These are phyloP conservation scores for Andrena flavipes DNA, from an alignment of 2,888 invertebrate species.

Conservation along the genomic window DNA sequence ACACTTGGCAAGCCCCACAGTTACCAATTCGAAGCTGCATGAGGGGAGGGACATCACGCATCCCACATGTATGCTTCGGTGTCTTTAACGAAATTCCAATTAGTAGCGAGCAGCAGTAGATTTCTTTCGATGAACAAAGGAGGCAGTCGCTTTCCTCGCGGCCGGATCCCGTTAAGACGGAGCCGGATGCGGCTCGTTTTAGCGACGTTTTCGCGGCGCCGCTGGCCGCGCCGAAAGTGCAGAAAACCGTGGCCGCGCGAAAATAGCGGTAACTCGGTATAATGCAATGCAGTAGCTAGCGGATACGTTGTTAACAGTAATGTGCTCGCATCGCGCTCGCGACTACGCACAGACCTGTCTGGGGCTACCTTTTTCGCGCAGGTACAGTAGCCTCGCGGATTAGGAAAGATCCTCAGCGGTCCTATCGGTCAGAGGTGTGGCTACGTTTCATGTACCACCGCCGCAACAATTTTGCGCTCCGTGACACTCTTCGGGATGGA, in stretches of 20 bases:
- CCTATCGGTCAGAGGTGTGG: slow-evolving; percentile 35
- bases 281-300: slow-evolving; percentile 73
- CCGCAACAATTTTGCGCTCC: not conserved
- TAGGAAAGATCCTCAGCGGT: not conserved
- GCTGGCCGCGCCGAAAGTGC: slow-evolving; percentile 68
- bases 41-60: not conserved
- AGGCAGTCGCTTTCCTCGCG: slow-evolving; percentile 41
- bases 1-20: not conserved
- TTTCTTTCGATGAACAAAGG: slow-evolving; percentile 44
- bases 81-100: slow-evolving; percentile 7
- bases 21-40: not conserved
- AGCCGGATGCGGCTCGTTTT: slow-evolving; percentile 69
- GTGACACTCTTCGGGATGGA: not conserved
- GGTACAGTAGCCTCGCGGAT: slow-evolving; percentile 29
- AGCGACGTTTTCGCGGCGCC: slow-evolving; percentile 71
- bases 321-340: slow-evolving; percentile 60
- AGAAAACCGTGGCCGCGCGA: slow-evolving; percentile 75
- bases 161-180: slow-evolving; percentile 65
- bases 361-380: slow-evolving; percentile 37
- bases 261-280: slow-evolving; percentile 74
- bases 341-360: slow-evolving; percentile 57
- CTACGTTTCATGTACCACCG: slow-evolving; percentile 25
- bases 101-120: slow-evolving; percentile 9
- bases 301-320: slow-evolving; percentile 72
- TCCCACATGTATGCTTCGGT: not conserved